These are phyloP conservation scores for Hypolimnas misippus DNA, from an alignment of 2,888 invertebrate genomes.

Conservation along the genomic window DNA sequence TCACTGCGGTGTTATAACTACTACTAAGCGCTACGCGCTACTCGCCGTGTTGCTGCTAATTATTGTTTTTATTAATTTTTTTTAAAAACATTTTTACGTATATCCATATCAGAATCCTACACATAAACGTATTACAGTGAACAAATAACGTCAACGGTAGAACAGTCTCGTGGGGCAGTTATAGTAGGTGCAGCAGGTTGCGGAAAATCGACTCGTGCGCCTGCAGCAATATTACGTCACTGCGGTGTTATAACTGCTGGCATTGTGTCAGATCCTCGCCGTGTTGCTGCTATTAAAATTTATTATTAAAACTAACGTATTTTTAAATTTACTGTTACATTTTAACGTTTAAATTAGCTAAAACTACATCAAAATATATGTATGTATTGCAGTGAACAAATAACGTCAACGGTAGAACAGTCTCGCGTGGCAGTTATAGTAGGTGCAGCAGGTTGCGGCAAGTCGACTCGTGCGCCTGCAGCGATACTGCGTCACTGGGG, in stretches of 20 bases:
- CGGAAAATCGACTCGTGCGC: constrained; percentile 89
- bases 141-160: constrained; percentile 83
- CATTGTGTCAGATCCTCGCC: constrained; percentile 87
- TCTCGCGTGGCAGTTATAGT: constrained; percentile 85
- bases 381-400: too few species aligned
- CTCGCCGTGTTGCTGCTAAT: too few species aligned
- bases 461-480: constrained; percentile 88
- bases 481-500: constrained; percentile 70
- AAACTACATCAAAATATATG: too few species aligned
- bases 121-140: too few species aligned
- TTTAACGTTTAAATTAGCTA: too few species aligned
- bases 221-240: constrained; percentile 78
- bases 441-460: constrained; percentile 90
- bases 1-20: too few species aligned
- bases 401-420: constrained; percentile 70
- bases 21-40: too few species aligned
- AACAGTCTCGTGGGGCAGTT: constrained; percentile 80
- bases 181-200: constrained; percentile 89
- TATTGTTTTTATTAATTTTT: too few species aligned
- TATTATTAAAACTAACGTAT: too few species aligned
- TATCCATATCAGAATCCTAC: too few species aligned
- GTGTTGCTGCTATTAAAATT: constrained; percentile 89
- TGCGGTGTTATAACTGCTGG: constrained; percentile 79
- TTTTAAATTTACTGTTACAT: too few species aligned
- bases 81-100: too few species aligned